These are phyloP conservation scores for Lutjanus argentimaculatus DNA, from an alignment of 2,797 vertebrate genomes.

Conservation along the genomic window DNA sequence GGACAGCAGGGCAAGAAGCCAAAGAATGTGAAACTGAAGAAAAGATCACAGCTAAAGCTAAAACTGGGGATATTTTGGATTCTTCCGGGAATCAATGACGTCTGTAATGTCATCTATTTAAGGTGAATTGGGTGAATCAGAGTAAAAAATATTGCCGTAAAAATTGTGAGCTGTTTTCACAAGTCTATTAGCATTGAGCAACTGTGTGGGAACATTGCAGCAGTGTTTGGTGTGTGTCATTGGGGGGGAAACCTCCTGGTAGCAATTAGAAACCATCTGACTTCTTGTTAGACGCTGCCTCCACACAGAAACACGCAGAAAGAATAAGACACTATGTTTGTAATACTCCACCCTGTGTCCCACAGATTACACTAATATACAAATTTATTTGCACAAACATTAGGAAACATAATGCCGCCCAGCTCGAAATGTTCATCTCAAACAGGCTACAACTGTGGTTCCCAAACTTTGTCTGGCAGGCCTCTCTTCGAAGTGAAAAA, in stretches of 20 bases:
- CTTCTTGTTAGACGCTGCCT: not conserved
- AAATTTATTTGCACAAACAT: no score
- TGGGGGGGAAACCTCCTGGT: slow-evolving; percentile 35
- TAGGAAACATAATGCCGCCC: no score
- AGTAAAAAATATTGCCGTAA: no score
- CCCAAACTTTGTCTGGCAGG: no score
- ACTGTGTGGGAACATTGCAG: slow-evolving; percentile 46
- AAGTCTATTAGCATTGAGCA: not conserved
- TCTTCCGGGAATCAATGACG: not conserved
- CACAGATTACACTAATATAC: no score
- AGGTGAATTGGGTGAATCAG: no score
- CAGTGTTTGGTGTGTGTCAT: slow-evolving; percentile 10
- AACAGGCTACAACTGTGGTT: no score
- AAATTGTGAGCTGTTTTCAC: not conserved
- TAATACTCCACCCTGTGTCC: no score
- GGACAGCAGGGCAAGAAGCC: not conserved
- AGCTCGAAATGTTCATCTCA: no score
- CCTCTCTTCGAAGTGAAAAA: no score
- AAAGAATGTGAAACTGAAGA: slow-evolving; percentile 21
- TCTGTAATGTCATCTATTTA: not conserved
- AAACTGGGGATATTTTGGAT: not conserved
- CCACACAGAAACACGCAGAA: not conserved
- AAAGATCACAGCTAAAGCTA: not conserved
- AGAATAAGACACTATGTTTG: no score
- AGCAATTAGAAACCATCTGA: slow-evolving; percentile 45